These are phyloP conservation scores for Elysia crispata DNA, from an alignment of 2,888 invertebrate genomes.

Conservation along the genomic window DNA sequence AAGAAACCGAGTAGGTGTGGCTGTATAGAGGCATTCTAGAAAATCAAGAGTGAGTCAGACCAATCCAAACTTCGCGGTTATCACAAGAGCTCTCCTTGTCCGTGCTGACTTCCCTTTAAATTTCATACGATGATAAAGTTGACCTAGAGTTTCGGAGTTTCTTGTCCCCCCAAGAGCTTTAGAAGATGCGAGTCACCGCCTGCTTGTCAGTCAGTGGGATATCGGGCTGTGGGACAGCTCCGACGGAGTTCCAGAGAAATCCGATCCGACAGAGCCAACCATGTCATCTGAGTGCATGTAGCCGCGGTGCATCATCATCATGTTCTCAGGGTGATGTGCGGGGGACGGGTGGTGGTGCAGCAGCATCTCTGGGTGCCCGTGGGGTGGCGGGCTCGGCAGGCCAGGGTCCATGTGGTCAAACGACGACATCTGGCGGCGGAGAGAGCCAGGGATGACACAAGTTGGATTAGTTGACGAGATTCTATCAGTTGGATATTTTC, in stretches of 20 bases:
- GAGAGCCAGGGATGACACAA: too few relatives aligned
- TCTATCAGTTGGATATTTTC: too few relatives aligned
- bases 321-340: conserved; percentile 31
- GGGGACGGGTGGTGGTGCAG: conserved; percentile 38
- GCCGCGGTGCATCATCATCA: conserved; percentile 49
- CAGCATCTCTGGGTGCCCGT: conserved; percentile 48
- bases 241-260: conserved; percentile 68
- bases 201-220: conserved; percentile 61
- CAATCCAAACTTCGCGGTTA: too few relatives aligned
- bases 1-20: too few relatives aligned
- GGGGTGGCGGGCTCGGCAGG: conserved; percentile 57
- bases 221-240: conserved; percentile 70
- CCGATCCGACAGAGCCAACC: conserved; percentile 67
- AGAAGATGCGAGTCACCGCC: too few relatives aligned
- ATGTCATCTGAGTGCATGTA: conserved; percentile 55
- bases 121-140: not conserved
- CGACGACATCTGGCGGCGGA: conserved; percentile 66
- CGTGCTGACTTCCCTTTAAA: not conserved
- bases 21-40: too few relatives aligned
- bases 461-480: too few relatives aligned
- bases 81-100: too few relatives aligned
- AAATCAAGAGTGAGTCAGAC: too few relatives aligned
- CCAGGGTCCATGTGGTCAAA: conserved; percentile 70
- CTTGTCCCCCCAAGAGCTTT: not conserved
- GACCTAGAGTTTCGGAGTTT: not conserved